Base-by-base conservation (phyloP, 1,140 invertebrate genomes). In the Melitaea cinxia region DNA sequence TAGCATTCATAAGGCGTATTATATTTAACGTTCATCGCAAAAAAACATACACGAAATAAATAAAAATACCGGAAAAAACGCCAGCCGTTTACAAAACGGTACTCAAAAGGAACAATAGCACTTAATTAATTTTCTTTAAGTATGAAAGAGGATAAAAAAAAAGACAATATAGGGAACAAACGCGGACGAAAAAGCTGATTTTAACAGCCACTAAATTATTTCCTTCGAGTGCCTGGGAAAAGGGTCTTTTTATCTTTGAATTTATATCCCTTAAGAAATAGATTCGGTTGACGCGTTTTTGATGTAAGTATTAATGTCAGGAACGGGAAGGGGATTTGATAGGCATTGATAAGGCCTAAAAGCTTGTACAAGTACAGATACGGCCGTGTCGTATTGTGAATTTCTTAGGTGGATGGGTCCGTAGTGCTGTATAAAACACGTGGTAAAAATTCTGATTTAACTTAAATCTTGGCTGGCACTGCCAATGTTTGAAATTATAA, bases 101-200 rank as follows among this genome's bases (percentile, higher is more conserved):
- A 52, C 65, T 78, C 49, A 77, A 75, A 77, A 68, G 49, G 65
- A 78, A 81, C 78, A 80, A 82, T 74, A 69, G 72, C 73, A 78
- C 80, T 78, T 82, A 85, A 85, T 85, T 85, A 85, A 85, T 82
- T 82, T 81, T 78, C 77, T 82, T 81, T 68, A 76, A 72, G 72
- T 28, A 79, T 73, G 70, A 76, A 78, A 76, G 68, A 72, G 50
- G 52, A 64, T 64, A 68, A 73, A 78, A 68, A 70, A n/a, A n/a
- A 24, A 71, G 72, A 76, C 70, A 71, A 75, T 72, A 65, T 64
- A 67, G 68, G 60, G 55, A 75, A 75, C 59, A 75, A 72, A 72
- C 67, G 73, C 70, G 62, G 62, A 45, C 49, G 64, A 61, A 56
- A 78, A 78, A 78, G 75, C 70, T 72, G 77, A 80, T 78, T 77